phyloP scores from a whole-genome alignment of 2,797 vertebrate species.

The Poecilia gillii region DNA sequence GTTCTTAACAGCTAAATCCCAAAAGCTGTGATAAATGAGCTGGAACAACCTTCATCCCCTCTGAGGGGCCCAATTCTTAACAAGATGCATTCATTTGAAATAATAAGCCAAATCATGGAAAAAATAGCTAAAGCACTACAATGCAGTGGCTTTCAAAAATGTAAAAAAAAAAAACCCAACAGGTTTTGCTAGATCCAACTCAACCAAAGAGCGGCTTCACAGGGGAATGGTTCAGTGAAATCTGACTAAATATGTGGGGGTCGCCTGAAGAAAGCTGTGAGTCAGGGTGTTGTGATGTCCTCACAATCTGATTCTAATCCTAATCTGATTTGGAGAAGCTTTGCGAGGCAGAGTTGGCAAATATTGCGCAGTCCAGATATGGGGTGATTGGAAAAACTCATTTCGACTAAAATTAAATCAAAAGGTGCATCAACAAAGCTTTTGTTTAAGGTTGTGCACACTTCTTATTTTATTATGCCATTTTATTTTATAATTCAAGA shows the following conservation, averaged over 20 bases:
- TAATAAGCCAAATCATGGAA: constrained; percentile 18
- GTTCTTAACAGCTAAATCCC: constrained; percentile 53
- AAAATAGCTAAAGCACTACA: constrained; percentile 24
- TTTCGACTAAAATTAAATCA: neutral
- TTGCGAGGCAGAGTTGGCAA: neutral
- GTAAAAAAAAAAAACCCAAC: neutral
- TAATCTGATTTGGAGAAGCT: neutral
- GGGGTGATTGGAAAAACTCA: neutral
- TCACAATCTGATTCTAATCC: neutral
- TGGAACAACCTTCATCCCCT: constrained; percentile 38
- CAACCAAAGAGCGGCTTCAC: neutral
- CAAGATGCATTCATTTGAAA: constrained; percentile 28
- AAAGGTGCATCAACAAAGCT: neutral
- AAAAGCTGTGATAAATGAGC: constrained; percentile 53
- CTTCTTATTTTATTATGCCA: neutral
- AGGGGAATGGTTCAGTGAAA: neutral
- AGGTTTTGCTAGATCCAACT: neutral
- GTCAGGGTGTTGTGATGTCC: neutral
- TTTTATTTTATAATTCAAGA: neutral
- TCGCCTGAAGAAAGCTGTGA: neutral
- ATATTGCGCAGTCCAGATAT: neutral
- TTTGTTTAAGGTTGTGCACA: neutral
- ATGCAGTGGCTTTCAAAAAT: constrained; percentile 3
- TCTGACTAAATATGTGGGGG: neutral
- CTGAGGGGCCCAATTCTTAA: constrained; percentile 36